Evolutionary conservation across 2,113 vertebrate species (phyloP), one percentile per base, ranked within the genome.

Genomic region (Oplegnathus fasciatus): DNA sequence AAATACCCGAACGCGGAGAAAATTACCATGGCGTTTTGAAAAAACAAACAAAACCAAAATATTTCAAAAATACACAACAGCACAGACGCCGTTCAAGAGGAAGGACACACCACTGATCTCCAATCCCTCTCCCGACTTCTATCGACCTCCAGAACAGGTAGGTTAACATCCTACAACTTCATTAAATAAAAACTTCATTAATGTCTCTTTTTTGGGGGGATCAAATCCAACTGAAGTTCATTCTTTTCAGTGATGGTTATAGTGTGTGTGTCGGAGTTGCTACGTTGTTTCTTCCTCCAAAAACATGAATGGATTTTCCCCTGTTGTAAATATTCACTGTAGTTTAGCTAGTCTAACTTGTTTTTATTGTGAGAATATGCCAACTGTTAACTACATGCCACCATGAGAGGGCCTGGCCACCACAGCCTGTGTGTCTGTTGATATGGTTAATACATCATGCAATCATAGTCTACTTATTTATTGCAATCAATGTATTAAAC

Each of bases 111-210:
- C 22, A 66, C 14, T 9, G 5, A 46, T 15, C 42, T 42, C 8
- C 24, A 52, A 4, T 14, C 20, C 2, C 20, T 50, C 30, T 65
- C 17, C 30, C 2, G 11, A 14, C 32, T 7, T 58, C 10, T 9
- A 9, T 66, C 42, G 28, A 40, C 64, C 52, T 17, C 20, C 64
- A 55, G 50, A 30, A 65, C 70, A 76, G 70, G 76, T 80, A 50
- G n/a, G n/a, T n/a, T n/a, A 28, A 71, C 65, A 26, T 20, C 26
- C 11, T 22, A 3, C 17, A 44, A 42, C 3, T 58, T 62, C 4
- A 24, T n/a, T n/a, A n/a, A n/a, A n/a, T n/a, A n/a, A n/a, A n/a
- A n/a, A n/a, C n/a, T n/a, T n/a, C n/a, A n/a, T 55, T 46, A n/a
- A 22, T 20, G 15, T 1, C 44, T 68, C 34, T 69, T 69, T 17